A percentile compares a stretch with the other conserved stretches of the same genome.
These are phyloP conservation scores for Hylia prasina DNA, from an alignment of 2,113 vertebrate species.

Conservation along the genomic window DNA sequence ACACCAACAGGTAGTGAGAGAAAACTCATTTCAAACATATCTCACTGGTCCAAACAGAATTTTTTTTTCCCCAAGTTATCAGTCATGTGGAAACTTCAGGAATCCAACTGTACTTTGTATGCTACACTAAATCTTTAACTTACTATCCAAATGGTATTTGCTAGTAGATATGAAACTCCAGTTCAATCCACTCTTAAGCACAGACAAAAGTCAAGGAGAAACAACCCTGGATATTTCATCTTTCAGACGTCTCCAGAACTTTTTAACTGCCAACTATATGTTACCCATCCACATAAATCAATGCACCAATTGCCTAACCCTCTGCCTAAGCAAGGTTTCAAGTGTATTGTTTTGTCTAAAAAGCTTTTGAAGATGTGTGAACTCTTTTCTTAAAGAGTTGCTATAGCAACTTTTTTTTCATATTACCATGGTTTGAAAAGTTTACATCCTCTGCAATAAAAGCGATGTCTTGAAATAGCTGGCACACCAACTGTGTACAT, in stretches of 20 bases:
- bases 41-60: neutral
- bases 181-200: neutral
- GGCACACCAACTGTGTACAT: neutral
- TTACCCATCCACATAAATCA: neutral
- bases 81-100: neutral
- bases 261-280: neutral
- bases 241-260: neutral
- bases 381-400: neutral
- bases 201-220: neutral
- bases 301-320: neutral
- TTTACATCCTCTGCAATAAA: neutral
- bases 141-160: neutral
- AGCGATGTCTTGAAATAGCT: neutral
- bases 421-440: neutral
- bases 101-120: neutral
- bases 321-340: neutral
- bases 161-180: neutral
- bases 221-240: neutral
- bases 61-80: neutral
- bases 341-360: neutral
- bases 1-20: neutral
- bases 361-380: neutral
- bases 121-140: neutral
- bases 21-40: neutral
- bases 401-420: constrained; percentile 18